phyloP scores from a whole-genome alignment of 2,888 invertebrate species.

The Xylophagus ater region DNA sequence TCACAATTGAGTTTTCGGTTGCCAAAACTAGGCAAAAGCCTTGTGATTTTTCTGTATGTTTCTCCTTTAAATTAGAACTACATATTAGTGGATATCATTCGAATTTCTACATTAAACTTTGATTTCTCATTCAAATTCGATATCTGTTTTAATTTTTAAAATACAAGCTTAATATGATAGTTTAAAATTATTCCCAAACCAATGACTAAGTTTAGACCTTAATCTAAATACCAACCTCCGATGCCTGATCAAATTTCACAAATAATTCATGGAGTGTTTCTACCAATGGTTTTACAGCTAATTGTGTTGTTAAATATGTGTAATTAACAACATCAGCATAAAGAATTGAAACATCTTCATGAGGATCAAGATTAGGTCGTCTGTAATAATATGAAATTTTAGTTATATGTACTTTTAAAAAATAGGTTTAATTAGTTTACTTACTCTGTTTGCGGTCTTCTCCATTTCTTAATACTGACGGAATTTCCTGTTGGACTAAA shows the following conservation, averaged over 20 bases:
- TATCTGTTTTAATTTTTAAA: no score
- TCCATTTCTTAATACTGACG: conserved; percentile 28
- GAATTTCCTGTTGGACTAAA: neutral
- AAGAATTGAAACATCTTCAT: conserved; percentile 78
- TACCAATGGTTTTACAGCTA: conserved; percentile 71
- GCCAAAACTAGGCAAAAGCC: no score
- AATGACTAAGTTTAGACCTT: no score
- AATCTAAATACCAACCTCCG: conserved; percentile 59
- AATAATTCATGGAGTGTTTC: conserved; percentile 84
- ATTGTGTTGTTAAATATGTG: conserved; percentile 71
- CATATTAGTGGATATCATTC: no score
- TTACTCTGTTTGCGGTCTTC: conserved; percentile 35
- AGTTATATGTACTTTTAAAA: conserved; percentile 3
- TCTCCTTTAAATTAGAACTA: no score
- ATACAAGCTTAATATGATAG: no score
- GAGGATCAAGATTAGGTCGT: conserved; percentile 75
- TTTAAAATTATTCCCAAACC: no score
- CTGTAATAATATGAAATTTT: conserved; percentile 39
- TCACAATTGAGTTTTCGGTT: no score
- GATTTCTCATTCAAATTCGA: no score
- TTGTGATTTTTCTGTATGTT: no score
- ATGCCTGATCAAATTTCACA: conserved; percentile 82
- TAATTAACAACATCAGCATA: conserved; percentile 93
- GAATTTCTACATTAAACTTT: no score
- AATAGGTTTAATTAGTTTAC: conserved; percentile 5